phyloP scores from a whole-genome alignment of 2,888 invertebrate genomes.

The Orthosia incerta region DNA sequence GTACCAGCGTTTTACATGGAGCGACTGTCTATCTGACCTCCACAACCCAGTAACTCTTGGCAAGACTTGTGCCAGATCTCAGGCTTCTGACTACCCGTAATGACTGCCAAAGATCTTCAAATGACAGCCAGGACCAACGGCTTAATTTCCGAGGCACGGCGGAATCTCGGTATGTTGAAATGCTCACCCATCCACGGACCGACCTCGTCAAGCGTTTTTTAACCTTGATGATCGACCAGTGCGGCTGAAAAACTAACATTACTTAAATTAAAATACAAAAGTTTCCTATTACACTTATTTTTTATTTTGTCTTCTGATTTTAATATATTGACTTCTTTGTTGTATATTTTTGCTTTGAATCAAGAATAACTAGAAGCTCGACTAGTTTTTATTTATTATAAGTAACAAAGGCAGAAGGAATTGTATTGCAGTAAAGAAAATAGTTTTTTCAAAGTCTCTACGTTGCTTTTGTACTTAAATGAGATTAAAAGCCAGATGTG shows the following conservation, averaged over 20 bases:
- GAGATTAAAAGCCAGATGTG: not conserved
- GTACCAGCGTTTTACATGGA: too few species aligned
- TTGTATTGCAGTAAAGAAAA: conserved; percentile 8
- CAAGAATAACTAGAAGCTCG: conserved; percentile 34
- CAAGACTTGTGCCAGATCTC: too few species aligned
- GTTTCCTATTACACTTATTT: not conserved
- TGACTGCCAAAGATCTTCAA: too few species aligned
- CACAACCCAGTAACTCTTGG: too few species aligned
- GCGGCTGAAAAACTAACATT: not conserved
- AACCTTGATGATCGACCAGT: too few species aligned
- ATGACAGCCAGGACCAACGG: too few species aligned
- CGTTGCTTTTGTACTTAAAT: not conserved
- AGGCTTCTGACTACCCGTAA: too few species aligned
- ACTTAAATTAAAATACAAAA: not conserved
- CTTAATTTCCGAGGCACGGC: too few species aligned
- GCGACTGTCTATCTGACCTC: too few species aligned
- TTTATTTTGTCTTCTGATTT: conserved; percentile 9
- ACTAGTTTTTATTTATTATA: conserved; percentile 20
- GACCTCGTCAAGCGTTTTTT: too few species aligned
- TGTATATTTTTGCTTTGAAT: conserved; percentile 45
- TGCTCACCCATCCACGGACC: too few species aligned
- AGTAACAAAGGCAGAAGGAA: conserved; percentile 36
- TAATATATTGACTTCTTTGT: conserved; percentile 34
- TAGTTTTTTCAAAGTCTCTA: not conserved
- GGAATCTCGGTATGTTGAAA: too few species aligned